Percentiles rank a stretch among this genome's conserved stretches.
These are phyloP conservation scores for Chelon auratus DNA, from an alignment of 2,797 vertebrate species.

Conservation along the genomic window DNA sequence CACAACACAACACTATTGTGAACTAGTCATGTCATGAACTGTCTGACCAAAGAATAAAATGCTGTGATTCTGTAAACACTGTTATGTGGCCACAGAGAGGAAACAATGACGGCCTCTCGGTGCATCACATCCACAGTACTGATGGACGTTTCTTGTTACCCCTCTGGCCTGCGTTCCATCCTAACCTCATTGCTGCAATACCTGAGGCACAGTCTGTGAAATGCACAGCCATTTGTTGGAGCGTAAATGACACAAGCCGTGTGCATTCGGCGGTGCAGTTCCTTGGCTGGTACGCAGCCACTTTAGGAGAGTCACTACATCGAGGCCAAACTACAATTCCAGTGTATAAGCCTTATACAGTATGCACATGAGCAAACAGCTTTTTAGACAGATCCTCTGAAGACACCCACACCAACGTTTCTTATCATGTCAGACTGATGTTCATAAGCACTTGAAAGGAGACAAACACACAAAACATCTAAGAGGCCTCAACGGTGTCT, in stretches of 20 bases:
- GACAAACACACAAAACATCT: conserved; percentile 19
- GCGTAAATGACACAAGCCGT: conserved; percentile 54
- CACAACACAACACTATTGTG: too few relatives aligned
- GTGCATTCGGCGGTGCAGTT: conserved; percentile 21
- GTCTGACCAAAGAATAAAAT: too few relatives aligned
- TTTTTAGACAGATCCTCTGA: neutral
- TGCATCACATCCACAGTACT: conserved; percentile 14
- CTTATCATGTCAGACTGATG: neutral
- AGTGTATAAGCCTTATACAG: conserved; percentile 2
- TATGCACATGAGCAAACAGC: neutral
- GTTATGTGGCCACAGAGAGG: neutral
- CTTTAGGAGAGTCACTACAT: conserved; percentile 21
- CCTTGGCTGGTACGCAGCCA: conserved; percentile 18
- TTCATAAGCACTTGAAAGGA: conserved; percentile 10
- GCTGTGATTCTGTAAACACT: neutral
- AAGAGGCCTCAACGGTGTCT: conserved; percentile 17
- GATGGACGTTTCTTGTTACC: conserved; percentile 13
- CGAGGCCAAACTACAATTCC: conserved; percentile 22
- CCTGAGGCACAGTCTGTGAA: conserved; percentile 56
- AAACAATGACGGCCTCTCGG: conserved; percentile 1
- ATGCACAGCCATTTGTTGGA: conserved; percentile 42
- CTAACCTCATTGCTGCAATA: conserved; percentile 39
- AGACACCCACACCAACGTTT: neutral
- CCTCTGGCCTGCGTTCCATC: conserved; percentile 24
- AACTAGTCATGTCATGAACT: too few relatives aligned